phyloP scores from a whole-genome alignment of 2,113 vertebrate species.

The Leucopsar rothschildi region DNA sequence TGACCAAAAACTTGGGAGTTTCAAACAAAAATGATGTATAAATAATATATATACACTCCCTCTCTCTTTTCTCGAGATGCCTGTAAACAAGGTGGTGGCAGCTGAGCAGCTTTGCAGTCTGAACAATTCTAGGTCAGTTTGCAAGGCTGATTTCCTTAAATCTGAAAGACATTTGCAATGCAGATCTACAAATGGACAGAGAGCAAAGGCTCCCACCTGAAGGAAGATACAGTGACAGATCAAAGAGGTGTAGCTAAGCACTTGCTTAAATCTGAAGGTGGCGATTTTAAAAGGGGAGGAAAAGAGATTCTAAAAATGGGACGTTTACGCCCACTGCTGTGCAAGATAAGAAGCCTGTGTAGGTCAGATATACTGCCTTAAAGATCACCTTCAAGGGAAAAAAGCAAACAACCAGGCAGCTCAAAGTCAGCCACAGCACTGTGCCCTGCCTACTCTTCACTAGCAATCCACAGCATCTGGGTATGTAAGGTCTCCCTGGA shows the following conservation, averaged over 20 bases:
- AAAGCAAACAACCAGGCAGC: background rate
- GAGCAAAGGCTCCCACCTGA: background rate
- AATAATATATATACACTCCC: background rate
- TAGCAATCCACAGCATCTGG: background rate
- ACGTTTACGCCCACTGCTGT: background rate
- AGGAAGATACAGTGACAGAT: background rate
- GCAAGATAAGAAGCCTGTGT: constrained; percentile 2
- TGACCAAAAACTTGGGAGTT: background rate
- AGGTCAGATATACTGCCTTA: constrained; percentile 30
- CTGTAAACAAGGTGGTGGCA: background rate
- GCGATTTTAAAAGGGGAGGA: background rate
- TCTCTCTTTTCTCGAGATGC: background rate
- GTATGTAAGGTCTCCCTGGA: background rate
- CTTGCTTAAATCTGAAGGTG: background rate
- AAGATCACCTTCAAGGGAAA: constrained; percentile 14
- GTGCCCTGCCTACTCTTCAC: background rate
- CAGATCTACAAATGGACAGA: background rate
- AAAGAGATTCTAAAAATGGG: constrained; percentile 18
- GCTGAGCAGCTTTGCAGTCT: background rate
- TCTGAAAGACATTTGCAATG: background rate
- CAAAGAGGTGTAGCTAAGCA: background rate
- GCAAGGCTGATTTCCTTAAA: background rate
- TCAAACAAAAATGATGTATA: background rate
- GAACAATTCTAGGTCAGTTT: background rate
- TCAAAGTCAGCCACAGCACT: background rate